Base-by-base conservation (phyloP, 2,113 vertebrate species). In the Oreochromis tanganicae region DNA sequence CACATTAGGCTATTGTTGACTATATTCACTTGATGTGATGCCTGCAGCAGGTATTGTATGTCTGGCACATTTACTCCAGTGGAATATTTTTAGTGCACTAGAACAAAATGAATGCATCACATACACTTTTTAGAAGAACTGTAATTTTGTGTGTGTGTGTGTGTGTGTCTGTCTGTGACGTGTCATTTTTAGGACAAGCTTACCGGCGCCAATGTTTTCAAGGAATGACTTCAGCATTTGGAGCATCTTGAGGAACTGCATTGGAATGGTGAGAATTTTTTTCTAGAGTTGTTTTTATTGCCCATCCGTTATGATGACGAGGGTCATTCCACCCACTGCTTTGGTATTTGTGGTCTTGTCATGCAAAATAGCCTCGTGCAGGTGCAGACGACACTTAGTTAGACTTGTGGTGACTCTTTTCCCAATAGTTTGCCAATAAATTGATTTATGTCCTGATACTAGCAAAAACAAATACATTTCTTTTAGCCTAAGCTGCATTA, bases 171-270 rank as follows among this genome's bases (percentile, higher is more conserved):
- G 63, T 88, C 32, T 86, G 82, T 81, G 43, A 54, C 84, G 12
- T 87, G 87, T 84, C 41, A n/a, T 85, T 83, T 83, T 87, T 90
- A 99, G 99, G 96, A 97, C 97, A 85, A 99, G 97, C 88, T 96
- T 99, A 91, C 99, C 99, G 11, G 98, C 98, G 5, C 98, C 98
- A 0, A 99, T 99, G 98, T 99, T 99, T 95, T 99, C 99, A 68
- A 98, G 99, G 95, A 99, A 99, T 85, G 98, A 99, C 95, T 99
- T 99, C 96, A 99, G 99, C 94, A 99, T 99, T 86, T 99, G 99
- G 98, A 99, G 98, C 91, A 99, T 99, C 95, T 96, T 99, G 85
- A 97, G 98, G 93, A 99, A 99, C 92, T 99, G 98, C 95, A 99
- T 99, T 88, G 99, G 99, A 94, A 99, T 99, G 99, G 99, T 99